Conservation (phyloP, 2,888 invertebrate species). For the Aphodius sticticus region DNA sequence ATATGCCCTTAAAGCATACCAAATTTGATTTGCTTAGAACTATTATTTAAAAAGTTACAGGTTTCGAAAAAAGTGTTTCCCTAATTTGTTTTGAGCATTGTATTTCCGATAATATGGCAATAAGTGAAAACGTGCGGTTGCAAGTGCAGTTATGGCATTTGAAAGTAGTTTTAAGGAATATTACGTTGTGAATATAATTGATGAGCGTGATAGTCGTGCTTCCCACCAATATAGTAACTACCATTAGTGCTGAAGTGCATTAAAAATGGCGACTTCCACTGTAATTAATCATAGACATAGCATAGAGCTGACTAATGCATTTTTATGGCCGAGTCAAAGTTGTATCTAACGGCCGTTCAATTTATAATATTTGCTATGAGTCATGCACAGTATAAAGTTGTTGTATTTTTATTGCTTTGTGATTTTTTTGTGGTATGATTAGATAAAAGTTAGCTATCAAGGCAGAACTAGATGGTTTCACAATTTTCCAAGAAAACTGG, state of each 20-base stretch:
- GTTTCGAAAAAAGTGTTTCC: too few species aligned
- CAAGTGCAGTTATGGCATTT: background rate
- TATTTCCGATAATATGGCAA: too few species aligned
- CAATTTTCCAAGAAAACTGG: too few species aligned
- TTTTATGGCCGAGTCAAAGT: background rate
- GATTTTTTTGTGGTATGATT: too few species aligned
- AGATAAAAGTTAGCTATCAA: too few species aligned
- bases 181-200: background rate
- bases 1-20: too few species aligned
- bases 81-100: too few species aligned
- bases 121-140: background rate
- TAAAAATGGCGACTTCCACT: conserved; percentile 30
- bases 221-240: conserved; percentile 31
- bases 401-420: too few species aligned
- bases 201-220: background rate
- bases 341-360: background rate
- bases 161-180: background rate
- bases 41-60: too few species aligned
- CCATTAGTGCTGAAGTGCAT: conserved; percentile 29
- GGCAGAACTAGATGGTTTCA: too few species aligned
- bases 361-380: background rate
- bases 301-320: background rate
- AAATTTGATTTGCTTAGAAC: too few species aligned
- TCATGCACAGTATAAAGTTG: background rate
- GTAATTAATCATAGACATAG: conserved; percentile 27